Conservation (phyloP, 1,140 invertebrate species). For the Cherax quadricarinatus region DNA sequence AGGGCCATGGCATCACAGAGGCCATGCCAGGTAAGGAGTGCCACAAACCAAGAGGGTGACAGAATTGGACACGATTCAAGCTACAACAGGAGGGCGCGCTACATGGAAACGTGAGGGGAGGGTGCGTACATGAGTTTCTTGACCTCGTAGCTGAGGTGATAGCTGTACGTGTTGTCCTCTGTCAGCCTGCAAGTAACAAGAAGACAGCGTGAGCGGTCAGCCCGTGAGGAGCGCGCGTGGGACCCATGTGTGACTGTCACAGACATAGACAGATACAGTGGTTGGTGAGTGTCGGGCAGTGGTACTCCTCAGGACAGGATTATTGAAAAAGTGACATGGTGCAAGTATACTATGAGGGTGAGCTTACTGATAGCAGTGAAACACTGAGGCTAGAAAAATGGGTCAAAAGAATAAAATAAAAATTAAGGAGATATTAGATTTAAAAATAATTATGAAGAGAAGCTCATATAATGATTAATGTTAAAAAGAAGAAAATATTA, state of each 20-base stretch:
- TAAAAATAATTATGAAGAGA: not conserved
- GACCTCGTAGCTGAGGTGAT: constrained; percentile 99
- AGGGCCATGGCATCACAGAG: constrained; percentile 1
- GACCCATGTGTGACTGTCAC: constrained; percentile 27
- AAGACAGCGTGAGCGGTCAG: constrained; percentile 70
- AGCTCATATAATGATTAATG: too few relatives aligned
- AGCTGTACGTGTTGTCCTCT: constrained; percentile 84
- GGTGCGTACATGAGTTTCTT: constrained; percentile 99
- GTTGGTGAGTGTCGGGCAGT: constrained; percentile 44
- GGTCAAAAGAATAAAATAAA: not conserved
- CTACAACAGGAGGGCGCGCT: constrained; percentile 58
- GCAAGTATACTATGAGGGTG: constrained; percentile 33
- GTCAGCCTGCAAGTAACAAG: constrained; percentile 81
- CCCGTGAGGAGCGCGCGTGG: constrained; percentile 47
- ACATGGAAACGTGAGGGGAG: constrained; percentile 70
- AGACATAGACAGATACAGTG: constrained; percentile 39
- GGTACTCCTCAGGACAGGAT: constrained; percentile 45
- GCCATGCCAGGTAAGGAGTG: constrained; percentile 26
- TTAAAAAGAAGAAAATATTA: not conserved
- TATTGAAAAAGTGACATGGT: constrained; percentile 40
- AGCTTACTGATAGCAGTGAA: constrained; percentile 28
- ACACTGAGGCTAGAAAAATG: not conserved
- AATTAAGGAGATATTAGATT: not conserved
- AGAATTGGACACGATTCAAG: constrained; percentile 46
- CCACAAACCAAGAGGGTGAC: constrained; percentile 36